A percentile compares a stretch with the other conserved stretches of the same genome.
Conservation (phyloP, 2,888 invertebrate genomes). For the Crematogaster levior region DNA sequence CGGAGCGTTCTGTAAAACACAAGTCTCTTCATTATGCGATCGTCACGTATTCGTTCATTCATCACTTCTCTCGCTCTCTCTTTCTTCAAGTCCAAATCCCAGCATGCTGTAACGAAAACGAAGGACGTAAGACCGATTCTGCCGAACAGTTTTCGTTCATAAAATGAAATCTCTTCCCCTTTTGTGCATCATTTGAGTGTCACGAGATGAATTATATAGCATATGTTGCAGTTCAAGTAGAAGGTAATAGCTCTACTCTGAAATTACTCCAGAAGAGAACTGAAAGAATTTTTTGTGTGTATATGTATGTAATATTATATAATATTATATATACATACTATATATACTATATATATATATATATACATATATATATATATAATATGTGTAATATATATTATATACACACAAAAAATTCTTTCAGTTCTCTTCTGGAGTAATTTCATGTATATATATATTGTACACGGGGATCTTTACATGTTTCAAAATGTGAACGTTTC, state of each 20-base stretch:
- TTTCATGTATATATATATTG: too few relatives aligned
- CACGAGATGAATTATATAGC: background rate
- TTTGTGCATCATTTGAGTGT: background rate
- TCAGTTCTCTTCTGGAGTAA: too few relatives aligned
- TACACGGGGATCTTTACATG: too few relatives aligned
- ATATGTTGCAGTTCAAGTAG: slow-evolving; percentile 7
- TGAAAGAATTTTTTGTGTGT: background rate
- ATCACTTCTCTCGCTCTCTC: background rate
- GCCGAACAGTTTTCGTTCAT: slow-evolving; percentile 53
- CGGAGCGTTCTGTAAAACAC: slow-evolving; percentile 77
- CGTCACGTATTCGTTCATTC: background rate
- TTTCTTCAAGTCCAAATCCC: slow-evolving; percentile 70
- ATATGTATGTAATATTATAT: too few relatives aligned
- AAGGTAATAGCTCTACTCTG: background rate
- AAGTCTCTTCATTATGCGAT: slow-evolving; percentile 49
- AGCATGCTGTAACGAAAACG: slow-evolving; percentile 75
- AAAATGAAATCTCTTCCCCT: background rate
- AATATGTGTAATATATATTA: too few relatives aligned
- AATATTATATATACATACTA: too few relatives aligned
- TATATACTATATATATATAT: too few relatives aligned
- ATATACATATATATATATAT: too few relatives aligned
- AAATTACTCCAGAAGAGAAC: background rate
- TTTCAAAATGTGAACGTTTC: too few relatives aligned
- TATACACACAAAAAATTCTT: too few relatives aligned
- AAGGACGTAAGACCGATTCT: slow-evolving; percentile 69